phyloP scores from a whole-genome alignment of 2,797 vertebrate species.

The Sphaeramia orbicularis region DNA sequence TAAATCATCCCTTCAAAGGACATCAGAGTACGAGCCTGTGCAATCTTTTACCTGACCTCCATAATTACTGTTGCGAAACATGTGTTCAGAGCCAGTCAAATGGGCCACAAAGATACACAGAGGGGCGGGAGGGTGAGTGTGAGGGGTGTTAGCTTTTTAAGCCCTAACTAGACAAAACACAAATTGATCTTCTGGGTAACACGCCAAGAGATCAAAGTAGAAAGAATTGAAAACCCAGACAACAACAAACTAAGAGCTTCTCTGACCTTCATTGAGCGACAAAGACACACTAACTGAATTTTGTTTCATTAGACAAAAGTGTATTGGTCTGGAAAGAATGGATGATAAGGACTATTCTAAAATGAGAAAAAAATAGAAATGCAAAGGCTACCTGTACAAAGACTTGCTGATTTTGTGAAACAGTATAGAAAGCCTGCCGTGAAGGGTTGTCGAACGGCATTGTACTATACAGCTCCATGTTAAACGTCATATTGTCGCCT shows the following conservation, averaged over 20 bases:
- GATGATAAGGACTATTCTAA: not conserved
- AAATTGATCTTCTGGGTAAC: slow-evolving; percentile 21
- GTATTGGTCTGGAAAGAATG: slow-evolving; percentile 4
- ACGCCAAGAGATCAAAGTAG: slow-evolving; percentile 46
- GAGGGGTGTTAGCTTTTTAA: slow-evolving; percentile 24
- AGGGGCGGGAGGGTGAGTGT: not conserved
- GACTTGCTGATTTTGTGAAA: slow-evolving; percentile 76
- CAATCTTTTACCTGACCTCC: slow-evolving; percentile 48
- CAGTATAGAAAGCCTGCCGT: slow-evolving; percentile 70
- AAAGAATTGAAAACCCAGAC: slow-evolving; percentile 31
- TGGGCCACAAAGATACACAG: slow-evolving; percentile 2
- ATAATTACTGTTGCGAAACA: slow-evolving; percentile 50
- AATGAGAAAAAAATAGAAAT: not conserved
- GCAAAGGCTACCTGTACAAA: slow-evolving; percentile 81
- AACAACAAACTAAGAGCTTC: slow-evolving; percentile 25
- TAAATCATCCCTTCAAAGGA: slow-evolving; percentile 72
- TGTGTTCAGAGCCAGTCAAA: slow-evolving; percentile 24
- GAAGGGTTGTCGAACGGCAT: slow-evolving; percentile 58
- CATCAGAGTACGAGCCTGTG: slow-evolving; percentile 25
- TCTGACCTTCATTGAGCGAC: slow-evolving; percentile 7
- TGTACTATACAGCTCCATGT: slow-evolving; percentile 91
- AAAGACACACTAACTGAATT: slow-evolving; percentile 21
- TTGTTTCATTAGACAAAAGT: not conserved
- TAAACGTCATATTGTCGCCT: slow-evolving; percentile 87
- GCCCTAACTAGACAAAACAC: slow-evolving; percentile 44